Evolutionary conservation across 1,140 invertebrate species (phyloP).

Genomic region (Dufourea novaeangliae): DNA sequence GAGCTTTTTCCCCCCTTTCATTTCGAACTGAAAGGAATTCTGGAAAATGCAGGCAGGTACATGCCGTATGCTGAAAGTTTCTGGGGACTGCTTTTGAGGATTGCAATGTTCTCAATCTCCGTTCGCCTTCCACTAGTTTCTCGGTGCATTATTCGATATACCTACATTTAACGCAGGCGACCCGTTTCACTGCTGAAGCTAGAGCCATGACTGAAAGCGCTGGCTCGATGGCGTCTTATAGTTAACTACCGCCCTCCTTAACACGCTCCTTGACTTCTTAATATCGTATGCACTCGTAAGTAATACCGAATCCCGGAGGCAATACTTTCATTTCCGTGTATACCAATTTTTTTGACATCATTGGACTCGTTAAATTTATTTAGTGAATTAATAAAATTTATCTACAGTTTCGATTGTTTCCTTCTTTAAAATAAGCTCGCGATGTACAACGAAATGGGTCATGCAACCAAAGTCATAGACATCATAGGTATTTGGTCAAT

Average conservation of each 20-base stretch:
- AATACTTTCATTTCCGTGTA: neutral
- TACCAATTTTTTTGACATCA: neutral
- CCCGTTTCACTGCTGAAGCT: constrained; percentile 32
- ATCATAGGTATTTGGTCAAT: too few species aligned
- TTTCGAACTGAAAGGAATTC: constrained; percentile 62
- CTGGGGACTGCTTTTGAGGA: constrained; percentile 51
- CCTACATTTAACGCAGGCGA: constrained; percentile 35
- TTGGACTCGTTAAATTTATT: constrained; percentile 20
- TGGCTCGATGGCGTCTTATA: constrained; percentile 29
- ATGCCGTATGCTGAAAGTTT: constrained; percentile 50
- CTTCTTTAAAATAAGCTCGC: too few species aligned
- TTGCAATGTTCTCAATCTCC: constrained; percentile 44
- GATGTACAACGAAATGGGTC: too few species aligned
- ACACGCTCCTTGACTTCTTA: constrained; percentile 45
- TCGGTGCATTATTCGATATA: constrained; percentile 16
- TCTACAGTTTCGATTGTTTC: too few species aligned
- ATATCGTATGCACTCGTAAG: neutral
- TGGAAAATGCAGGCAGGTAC: constrained; percentile 56
- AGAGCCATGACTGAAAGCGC: constrained; percentile 25
- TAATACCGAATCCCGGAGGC: constrained; percentile 20
- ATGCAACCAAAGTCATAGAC: too few species aligned
- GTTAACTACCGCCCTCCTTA: constrained; percentile 61
- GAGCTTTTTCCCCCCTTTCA: constrained; percentile 59
- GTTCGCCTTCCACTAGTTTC: constrained; percentile 35
- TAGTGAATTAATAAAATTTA: too few species aligned